Percentiles rank a stretch among this genome's conserved stretches.
Evolutionary conservation across 2,888 invertebrate genomes (phyloP).

Genomic region (Cephus pulcher): DNA sequence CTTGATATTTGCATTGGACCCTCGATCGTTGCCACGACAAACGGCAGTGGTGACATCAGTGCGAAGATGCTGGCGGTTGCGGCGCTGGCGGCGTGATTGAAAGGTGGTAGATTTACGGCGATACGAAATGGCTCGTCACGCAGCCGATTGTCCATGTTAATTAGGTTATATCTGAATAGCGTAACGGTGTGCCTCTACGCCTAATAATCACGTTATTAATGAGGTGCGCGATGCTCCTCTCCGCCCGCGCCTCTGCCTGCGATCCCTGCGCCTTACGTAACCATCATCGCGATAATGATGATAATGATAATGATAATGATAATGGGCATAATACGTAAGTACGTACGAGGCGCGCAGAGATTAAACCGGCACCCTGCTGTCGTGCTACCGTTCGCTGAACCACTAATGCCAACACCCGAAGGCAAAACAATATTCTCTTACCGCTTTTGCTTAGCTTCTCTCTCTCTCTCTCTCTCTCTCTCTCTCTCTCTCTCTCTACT

Average conservation of each 20-base stretch:
- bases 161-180: conserved; percentile 58
- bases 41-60: too few species aligned
- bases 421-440: not conserved
- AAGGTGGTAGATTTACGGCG: conserved; percentile 52
- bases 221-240: conserved; percentile 32
- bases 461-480: not conserved
- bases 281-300: not conserved
- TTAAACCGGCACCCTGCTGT: conserved; percentile 7
- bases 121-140: conserved; percentile 51
- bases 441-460: not conserved
- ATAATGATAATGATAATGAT: conserved; percentile 14
- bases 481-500: not conserved
- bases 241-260: conserved; percentile 2
- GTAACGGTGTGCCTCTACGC: conserved; percentile 51
- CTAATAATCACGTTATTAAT: conserved; percentile 60
- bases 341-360: not conserved
- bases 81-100: conserved; percentile 23
- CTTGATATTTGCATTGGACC: too few species aligned
- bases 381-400: conserved; percentile 10
- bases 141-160: conserved; percentile 59
- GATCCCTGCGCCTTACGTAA: not conserved
- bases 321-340: conserved; percentile 14
- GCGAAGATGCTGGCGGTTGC: too few species aligned
- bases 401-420: conserved; percentile 1
- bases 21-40: too few species aligned